Percentiles rank a stretch among this genome's conserved stretches.
Evolutionary conservation across 1,140 invertebrate species (phyloP).

Genomic region (Ericerus pela): DNA sequence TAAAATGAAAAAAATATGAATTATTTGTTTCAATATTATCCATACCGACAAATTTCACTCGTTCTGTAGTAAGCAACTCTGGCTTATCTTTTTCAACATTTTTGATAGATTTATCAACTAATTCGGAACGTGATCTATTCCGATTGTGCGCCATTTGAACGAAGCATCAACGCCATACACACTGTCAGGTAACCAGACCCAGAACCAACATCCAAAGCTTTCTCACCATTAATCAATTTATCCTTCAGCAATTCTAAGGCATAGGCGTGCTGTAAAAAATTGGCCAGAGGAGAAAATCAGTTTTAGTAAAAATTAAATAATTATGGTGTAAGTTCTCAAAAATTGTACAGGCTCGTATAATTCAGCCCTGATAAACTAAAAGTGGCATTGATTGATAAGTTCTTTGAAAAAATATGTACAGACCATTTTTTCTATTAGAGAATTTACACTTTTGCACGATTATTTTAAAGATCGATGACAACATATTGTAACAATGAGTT

Average conservation of each 20-base stretch:
- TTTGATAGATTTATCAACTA: conserved; percentile 54
- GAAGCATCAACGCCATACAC: conserved; percentile 81
- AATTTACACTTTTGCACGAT: no score
- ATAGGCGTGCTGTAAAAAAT: conserved; percentile 59
- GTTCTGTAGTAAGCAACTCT: conserved; percentile 44
- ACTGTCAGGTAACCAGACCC: conserved; percentile 92
- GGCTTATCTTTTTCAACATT: conserved; percentile 67
- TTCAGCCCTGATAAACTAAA: no score
- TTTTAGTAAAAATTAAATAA: no score
- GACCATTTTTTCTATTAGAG: no score
- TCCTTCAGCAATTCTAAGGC: conserved; percentile 77
- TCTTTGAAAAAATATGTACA: no score
- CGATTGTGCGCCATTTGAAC: conserved; percentile 57
- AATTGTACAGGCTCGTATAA: no score
- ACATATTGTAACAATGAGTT: no score
- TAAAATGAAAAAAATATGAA: not conserved
- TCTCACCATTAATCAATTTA: conserved; percentile 60
- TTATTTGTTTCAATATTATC: conserved; percentile 5
- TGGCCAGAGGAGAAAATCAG: no score
- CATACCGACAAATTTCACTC: conserved; percentile 54
- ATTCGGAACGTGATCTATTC: conserved; percentile 87
- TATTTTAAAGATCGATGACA: no score
- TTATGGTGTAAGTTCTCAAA: no score
- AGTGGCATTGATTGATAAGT: no score
- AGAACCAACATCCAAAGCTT: conserved; percentile 84